These are phyloP conservation scores for Listrodromus nycthemerus DNA, from an alignment of 2,888 invertebrate genomes.

Conservation along the genomic window DNA sequence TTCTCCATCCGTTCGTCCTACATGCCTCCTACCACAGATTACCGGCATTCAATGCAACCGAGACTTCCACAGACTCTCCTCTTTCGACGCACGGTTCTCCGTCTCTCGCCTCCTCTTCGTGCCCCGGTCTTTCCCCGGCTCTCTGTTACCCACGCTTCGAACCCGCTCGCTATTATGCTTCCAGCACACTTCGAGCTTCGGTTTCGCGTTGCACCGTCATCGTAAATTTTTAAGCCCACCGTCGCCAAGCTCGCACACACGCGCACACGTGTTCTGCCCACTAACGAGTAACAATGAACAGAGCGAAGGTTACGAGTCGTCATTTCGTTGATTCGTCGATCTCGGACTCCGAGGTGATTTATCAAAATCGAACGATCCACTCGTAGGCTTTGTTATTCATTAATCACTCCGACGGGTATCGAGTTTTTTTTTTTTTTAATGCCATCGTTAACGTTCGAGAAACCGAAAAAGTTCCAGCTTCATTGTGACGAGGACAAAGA, in stretches of 20 bases:
- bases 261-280: background rate
- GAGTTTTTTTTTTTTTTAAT: background rate
- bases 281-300: slow-evolving; percentile 58
- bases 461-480: background rate
- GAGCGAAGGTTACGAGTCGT: slow-evolving; percentile 44
- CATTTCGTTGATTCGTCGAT: slow-evolving; percentile 36
- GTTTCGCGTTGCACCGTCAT: slow-evolving; percentile 50
- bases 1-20: slow-evolving; percentile 82
- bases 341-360: slow-evolving; percentile 49
- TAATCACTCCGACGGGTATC: background rate
- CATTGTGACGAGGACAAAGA: background rate
- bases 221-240: slow-evolving; percentile 31
- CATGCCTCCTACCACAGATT: slow-evolving; percentile 82
- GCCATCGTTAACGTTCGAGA: background rate
- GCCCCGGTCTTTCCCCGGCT: slow-evolving; percentile 11
- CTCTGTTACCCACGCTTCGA: background rate
- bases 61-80: slow-evolving; percentile 74
- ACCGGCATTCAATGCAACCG: slow-evolving; percentile 77
- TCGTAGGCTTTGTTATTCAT: slow-evolving; percentile 31
- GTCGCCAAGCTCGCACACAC: slow-evolving; percentile 9
- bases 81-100: slow-evolving; percentile 58
- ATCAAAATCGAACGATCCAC: slow-evolving; percentile 47
- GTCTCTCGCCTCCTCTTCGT: slow-evolving; percentile 38
- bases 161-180: slow-evolving; percentile 22
- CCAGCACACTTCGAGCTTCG: slow-evolving; percentile 8